Evolutionary conservation across 1,140 invertebrate species (phyloP).

Genomic region (Tribolium castaneum): DNA sequence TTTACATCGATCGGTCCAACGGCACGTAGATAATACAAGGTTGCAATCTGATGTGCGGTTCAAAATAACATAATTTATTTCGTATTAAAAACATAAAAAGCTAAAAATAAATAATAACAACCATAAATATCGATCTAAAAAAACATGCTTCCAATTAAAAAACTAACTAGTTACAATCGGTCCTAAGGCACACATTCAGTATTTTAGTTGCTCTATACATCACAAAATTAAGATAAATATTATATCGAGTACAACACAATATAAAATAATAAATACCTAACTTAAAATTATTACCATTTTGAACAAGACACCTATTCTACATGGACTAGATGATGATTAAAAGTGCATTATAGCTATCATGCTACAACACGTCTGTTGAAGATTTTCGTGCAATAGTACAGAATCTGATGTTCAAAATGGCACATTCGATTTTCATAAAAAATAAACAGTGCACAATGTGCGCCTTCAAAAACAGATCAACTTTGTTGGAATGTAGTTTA

Average conservation of each 20-base stretch:
- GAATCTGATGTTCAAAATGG: conserved; percentile 50
- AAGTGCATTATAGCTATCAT: conserved; percentile 32
- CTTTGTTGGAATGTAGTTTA: conserved; percentile 48
- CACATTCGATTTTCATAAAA: conserved; percentile 7
- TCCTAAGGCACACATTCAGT: conserved; percentile 50
- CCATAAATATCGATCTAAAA: conserved; percentile 58
- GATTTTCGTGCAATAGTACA: conserved; percentile 21
- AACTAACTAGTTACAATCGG: conserved; percentile 48
- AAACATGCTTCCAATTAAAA: conserved; percentile 59
- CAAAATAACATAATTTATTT: conserved; percentile 48
- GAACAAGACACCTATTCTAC: conserved; percentile 48
- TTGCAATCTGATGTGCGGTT: conserved; percentile 2
- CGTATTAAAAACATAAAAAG: conserved; percentile 57
- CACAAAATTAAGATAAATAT: conserved; percentile 45
- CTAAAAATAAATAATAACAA: conserved; percentile 60
- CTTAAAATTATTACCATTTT: conserved; percentile 47
- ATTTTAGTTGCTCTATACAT: conserved; percentile 44
- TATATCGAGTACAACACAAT: conserved; percentile 42
- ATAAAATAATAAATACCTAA: conserved; percentile 47
- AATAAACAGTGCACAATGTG: conserved; percentile 36
- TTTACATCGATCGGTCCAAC: not conserved
- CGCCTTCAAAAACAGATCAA: conserved; percentile 46
- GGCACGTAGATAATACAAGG: conserved; percentile 45
- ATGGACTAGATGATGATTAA: conserved; percentile 51
- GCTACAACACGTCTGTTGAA: conserved; percentile 3